Base-by-base conservation (phyloP, 2,888 invertebrate species). In the Drosophila rubida region DNA sequence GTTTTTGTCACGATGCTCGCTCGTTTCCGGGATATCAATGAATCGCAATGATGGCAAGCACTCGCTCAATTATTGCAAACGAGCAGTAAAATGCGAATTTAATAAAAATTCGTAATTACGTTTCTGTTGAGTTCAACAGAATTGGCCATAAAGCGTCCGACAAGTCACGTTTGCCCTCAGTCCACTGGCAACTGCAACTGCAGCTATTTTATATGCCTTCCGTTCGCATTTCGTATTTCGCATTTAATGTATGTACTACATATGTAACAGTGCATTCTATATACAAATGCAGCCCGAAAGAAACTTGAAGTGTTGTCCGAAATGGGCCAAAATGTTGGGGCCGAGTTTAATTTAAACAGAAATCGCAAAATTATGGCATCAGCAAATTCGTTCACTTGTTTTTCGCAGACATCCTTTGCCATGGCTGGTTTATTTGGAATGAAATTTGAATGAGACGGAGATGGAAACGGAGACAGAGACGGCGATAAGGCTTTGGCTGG, bases 371-470 rank as follows among this genome's bases (percentile, higher is more conserved):
- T 45, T 37, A 44, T 64, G 27, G 35, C 55, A 51, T 61, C 51
- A 75, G 73, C 75, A 25, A 60, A 69, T 69, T 50, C 35, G 35
- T 58, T 48, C 4, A 25, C 9, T 66, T 42, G 49, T n/a, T 32
- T 32, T 45, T 50, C 48, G 39, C 7, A 5, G 32, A 81, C 66
- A 76, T 80, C 84, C 78, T 80, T 70, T 60, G 19, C 50, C 14
- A 39, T 27, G 42, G 51, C 46, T 54, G 44, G n/a, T 69, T 85
- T 81, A 85, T 66, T 42, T 27, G 42, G 78, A 85, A 81, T 80
- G 83, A 81, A 85, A 85, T 85, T 75, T 53, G 85, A 82, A 72
- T 68, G 69, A 44, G 25, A 13, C 23, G 8, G 25, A 53, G 7
- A n/a, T n/a, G 32, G 5, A 32, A 5, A 32, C 32, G 30, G 30